Conservation (phyloP, 2,888 invertebrate genomes). For the Drosophila melanosoma region DNA sequence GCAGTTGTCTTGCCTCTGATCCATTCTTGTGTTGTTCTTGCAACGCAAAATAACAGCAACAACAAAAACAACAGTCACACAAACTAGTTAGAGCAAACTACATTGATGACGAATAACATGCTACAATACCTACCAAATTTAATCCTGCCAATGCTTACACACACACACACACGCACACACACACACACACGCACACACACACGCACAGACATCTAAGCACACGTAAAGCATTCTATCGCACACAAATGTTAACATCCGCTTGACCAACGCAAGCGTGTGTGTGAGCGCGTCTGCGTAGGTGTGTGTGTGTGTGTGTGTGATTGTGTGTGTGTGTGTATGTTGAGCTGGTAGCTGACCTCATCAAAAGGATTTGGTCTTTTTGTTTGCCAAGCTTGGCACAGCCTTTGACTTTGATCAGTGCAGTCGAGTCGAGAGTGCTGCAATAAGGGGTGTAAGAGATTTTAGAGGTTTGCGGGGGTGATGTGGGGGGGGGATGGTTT, state of each 20-base stretch:
- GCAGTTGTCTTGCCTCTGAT: constrained; percentile 1
- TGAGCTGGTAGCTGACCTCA: constrained; percentile 65
- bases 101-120: constrained; percentile 82
- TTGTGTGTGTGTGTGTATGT: neutral
- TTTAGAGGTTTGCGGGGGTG: neutral
- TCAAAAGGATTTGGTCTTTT: constrained; percentile 81
- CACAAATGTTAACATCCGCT: constrained; percentile 55
- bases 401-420: constrained; percentile 76
- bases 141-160: constrained; percentile 71
- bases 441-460: constrained; percentile 5
- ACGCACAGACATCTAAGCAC: neutral
- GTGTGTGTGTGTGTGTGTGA: constrained; percentile 19
- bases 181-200: constrained; percentile 2
- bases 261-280: constrained; percentile 39
- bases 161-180: constrained; percentile 3
- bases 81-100: constrained; percentile 76
- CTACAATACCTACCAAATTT: constrained; percentile 82
- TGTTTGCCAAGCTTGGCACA: constrained; percentile 72
- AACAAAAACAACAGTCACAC: constrained; percentile 32
- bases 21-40: constrained; percentile 33
- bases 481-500: neutral
- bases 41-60: constrained; percentile 34
- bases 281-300: constrained; percentile 25
- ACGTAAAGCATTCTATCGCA: constrained; percentile 22
- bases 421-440: constrained; percentile 11